phyloP scores from a whole-genome alignment of 2,797 vertebrate species.

The Pyrocephalus nanus region DNA sequence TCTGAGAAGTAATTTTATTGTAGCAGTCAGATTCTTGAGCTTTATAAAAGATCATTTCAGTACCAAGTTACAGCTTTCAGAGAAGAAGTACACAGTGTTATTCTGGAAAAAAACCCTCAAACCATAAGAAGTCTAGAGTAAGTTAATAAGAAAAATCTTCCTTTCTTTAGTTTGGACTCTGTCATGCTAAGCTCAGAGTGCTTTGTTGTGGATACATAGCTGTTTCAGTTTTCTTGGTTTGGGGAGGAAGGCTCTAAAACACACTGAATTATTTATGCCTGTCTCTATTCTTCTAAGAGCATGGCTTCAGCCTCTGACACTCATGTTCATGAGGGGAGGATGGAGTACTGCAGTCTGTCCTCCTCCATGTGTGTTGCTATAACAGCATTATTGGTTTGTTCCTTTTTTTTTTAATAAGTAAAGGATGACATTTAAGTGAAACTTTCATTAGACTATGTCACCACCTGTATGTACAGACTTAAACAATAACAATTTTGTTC shows the following conservation, averaged over 20 bases:
- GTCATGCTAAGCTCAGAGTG: neutral
- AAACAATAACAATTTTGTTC: neutral
- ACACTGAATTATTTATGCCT: neutral
- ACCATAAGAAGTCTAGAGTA: neutral
- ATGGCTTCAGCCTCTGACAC: neutral
- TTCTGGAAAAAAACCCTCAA: neutral
- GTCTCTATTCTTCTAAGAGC: neutral
- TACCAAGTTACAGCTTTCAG: neutral
- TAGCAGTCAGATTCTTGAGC: neutral
- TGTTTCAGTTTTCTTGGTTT: neutral
- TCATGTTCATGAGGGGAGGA: neutral
- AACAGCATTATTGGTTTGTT: neutral
- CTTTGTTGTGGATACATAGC: neutral
- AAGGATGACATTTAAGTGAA: neutral
- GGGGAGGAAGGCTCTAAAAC: neutral
- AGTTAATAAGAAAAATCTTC: neutral
- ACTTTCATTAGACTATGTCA: neutral
- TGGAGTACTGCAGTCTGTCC: neutral
- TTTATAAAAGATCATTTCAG: neutral
- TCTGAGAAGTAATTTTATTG: neutral
- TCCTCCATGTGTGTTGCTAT: neutral
- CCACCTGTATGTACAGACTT: neutral
- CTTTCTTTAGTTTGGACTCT: neutral
- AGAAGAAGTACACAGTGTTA: neutral
- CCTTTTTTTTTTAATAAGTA: neutral